A percentile compares a stretch with the other conserved stretches of the same genome.
Evolutionary conservation across 2,113 vertebrate genomes (phyloP).

Genomic region (Ifrita kowaldi): DNA sequence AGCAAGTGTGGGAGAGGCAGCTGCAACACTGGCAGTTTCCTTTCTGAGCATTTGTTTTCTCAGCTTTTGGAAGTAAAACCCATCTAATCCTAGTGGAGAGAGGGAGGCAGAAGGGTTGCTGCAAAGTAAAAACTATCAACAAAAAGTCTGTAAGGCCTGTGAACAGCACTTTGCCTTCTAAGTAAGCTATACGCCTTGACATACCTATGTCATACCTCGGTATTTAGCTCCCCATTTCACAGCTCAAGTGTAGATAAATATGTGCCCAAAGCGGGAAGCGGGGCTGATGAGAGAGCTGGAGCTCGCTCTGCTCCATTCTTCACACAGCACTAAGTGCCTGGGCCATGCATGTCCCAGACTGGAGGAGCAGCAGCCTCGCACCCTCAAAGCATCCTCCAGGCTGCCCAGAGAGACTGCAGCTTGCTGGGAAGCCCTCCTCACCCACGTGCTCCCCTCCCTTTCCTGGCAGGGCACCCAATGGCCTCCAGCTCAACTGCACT

Average conservation of each 20-base stretch:
- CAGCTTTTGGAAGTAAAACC: not conserved
- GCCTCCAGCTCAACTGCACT: not conserved
- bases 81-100: not conserved
- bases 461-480: not conserved
- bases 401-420: not conserved
- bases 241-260: not conserved
- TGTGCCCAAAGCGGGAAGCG: not conserved
- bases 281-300: not conserved
- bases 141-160: not conserved
- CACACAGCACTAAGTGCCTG: not conserved
- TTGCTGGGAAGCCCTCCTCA: not conserved
- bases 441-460: not conserved
- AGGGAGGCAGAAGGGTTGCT: not conserved
- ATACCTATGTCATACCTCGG: not conserved
- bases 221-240: not conserved
- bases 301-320: not conserved
- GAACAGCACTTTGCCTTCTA: not conserved
- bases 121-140: not conserved
- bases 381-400: not conserved
- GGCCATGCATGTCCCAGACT: not conserved
- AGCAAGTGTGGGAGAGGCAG: not conserved
- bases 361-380: not conserved
- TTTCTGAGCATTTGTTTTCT: not conserved
- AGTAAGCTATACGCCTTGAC: not conserved
- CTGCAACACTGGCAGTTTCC: not conserved